Evolutionary conservation across 2,113 vertebrate species (phyloP).

Genomic region (Mesocricetus auratus): DNA sequence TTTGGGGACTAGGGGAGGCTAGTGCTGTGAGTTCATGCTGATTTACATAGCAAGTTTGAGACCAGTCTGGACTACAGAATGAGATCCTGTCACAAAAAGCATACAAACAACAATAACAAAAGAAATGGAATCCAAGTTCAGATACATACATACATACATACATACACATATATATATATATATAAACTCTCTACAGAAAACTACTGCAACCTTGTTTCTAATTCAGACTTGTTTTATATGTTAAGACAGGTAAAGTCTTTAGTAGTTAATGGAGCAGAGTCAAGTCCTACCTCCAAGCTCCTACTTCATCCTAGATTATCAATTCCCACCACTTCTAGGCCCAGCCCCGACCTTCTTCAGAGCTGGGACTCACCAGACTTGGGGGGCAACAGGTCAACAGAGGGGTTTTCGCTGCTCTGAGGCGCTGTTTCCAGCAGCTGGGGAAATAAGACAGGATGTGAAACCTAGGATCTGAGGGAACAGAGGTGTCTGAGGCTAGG

Average conservation of each 20-base stretch:
- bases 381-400: conserved; percentile 58
- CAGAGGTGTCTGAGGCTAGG: not conserved
- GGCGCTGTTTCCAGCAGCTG: conserved; percentile 76
- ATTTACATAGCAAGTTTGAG: not conserved
- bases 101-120: not conserved
- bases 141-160: not conserved
- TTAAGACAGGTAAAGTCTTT: not conserved
- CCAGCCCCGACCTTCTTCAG: not conserved
- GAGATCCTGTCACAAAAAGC: not conserved
- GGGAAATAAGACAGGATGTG: not conserved
- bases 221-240: not conserved
- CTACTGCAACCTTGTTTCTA: not conserved
- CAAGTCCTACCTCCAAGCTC: not conserved
- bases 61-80: not conserved
- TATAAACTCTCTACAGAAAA: not conserved
- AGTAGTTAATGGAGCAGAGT: not conserved
- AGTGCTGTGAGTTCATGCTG: not conserved
- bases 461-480: not conserved
- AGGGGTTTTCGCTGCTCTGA: conserved; percentile 65
- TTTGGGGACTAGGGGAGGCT: too few relatives aligned
- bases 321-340: not conserved
- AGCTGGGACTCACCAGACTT: conserved; percentile 76
- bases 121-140: not conserved
- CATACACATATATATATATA: too few relatives aligned
- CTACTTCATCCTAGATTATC: not conserved